Base-by-base conservation (phyloP, 2,888 invertebrate species). In the Meiosimyza platycephala region DNA sequence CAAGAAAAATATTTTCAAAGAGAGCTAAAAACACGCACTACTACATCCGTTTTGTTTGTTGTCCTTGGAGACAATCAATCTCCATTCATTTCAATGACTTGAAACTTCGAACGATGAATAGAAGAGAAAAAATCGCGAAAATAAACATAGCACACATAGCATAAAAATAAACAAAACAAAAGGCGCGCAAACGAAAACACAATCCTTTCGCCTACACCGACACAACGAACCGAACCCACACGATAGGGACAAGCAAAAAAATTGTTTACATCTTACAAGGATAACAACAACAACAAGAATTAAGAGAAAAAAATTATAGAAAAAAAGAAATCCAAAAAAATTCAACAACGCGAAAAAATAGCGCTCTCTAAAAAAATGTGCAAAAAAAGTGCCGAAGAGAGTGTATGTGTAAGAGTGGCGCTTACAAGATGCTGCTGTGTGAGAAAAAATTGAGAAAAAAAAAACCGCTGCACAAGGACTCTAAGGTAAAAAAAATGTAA, bases 61-160 rank as follows among this genome's bases (percentile, higher is more conserved):
- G 85, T 81, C 84, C 83, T 84, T 84, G 84, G 81, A 79, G 80
- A 82, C 83, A 84, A 84, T 84, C 80, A 82, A 84, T 85, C 80
- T 81, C 78, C 80, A 81, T 83, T 82, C 78, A 83, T 82, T 80
- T 82, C 80, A 84, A 84, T 83, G 80, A 81, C 80, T 80, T 75
- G 59, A 54, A 50, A 67, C 40, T 50, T 40, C 9, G 50, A 52
- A 52, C 48, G 52, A 62, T 50, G 28, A 55, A 59, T 50, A n/a
- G 15, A 70, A 74, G 75, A 67, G 71, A 76, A 71, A 72, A 52
- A 65, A 54, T 59, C 50, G 18, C 62, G 52, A 33, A 68, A 57
- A 67, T 66, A 50, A 48, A 47, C 51, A 4, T 69, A 74, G 68
- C 22, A 64, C 22, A 52, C 51, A 48, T 64, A 54, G 55, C 18